Conservation (phyloP, 2,797 vertebrate genomes). For the Silurus lanzhouensis region DNA sequence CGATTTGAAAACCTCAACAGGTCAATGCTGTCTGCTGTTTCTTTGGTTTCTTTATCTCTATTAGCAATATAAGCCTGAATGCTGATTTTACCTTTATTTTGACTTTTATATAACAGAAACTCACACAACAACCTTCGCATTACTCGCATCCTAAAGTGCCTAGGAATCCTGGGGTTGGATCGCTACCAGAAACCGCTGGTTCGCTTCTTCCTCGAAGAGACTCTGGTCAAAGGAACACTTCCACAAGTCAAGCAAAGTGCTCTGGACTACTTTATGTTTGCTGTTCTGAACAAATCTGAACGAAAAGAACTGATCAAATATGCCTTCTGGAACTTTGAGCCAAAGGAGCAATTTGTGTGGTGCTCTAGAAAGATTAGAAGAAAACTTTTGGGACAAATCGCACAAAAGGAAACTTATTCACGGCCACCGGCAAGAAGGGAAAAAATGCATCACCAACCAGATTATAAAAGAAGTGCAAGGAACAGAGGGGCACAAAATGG, state of each 20-base stretch:
- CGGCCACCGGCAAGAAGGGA: background rate
- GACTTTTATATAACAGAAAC: constrained; percentile 67
- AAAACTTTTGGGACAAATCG: background rate
- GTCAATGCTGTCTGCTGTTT: constrained; percentile 64
- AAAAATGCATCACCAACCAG: background rate
- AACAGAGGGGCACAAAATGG: background rate
- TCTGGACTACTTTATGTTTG: constrained; percentile 91
- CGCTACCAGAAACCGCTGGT: constrained; percentile 86
- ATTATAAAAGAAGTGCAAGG: background rate
- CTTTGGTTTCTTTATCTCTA: background rate
- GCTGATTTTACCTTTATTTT: background rate
- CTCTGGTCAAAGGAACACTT: constrained; percentile 70
- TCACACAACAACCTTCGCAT: constrained; percentile 91
- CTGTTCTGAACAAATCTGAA: constrained; percentile 72
- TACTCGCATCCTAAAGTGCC: constrained; percentile 92
- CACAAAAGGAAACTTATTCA: background rate
- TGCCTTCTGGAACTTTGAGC: constrained; percentile 77
- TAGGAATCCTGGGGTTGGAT: constrained; percentile 83
- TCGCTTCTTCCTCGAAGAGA: constrained; percentile 87
- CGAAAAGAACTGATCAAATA: constrained; percentile 79
- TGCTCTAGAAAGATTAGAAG: constrained; percentile 72
- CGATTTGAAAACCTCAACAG: constrained; percentile 84
- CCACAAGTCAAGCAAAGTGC: constrained; percentile 78
- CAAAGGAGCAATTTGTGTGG: constrained; percentile 81
- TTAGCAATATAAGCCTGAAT: background rate